Evolutionary conservation across 2,888 invertebrate species (phyloP), one percentile per base, ranked within the genome.

Genomic region (Dasypogon diadema): DNA sequence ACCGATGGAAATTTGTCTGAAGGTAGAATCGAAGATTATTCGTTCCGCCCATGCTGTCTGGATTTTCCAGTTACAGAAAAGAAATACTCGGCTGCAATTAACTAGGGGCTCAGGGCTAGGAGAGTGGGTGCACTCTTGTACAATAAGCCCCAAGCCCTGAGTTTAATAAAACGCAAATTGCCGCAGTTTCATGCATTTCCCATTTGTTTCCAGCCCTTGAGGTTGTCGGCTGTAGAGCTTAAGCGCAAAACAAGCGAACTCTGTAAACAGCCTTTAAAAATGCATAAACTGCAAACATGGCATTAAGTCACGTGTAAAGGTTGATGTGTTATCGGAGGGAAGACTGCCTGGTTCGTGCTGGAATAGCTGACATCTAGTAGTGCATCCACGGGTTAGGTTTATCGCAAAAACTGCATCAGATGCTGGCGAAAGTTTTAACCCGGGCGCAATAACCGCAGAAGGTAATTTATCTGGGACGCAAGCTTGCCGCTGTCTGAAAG

Each of bases 31-130:
- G 60, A 60, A 60, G 60, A 60, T 37, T 60, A 37, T 22, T 60
- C 60, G 37, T 60, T 60, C 60, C 60, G 60, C 60, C 60, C 60
- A 60, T 60, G 42, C 60, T 60, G 60, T 60, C 60, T 60, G 37
- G 56, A 37, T 37, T 42, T 42, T 42, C 22, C 60, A 21, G 21
- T 12, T 37, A 37, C 60, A 60, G 24, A 30, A 26, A 60, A 60
- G 22, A 60, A 21, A 12, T 60, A 37, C 37, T 21, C n/a, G 60
- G 18, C 42, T 60, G 60, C 60, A 60, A 60, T 42, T 60, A 60
- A 60, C 37, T 12, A 34, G 60, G 37, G 60, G 12, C 26, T 18
- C 16, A 18, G 42, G 60, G 21, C 60, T 24, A 3, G 18, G 5
- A 6, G 58, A 34, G 16, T 4, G 34, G 60, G 60, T 2, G 30